Evolutionary conservation across 2,113 vertebrate species (phyloP).

Genomic region (Chiloscyllium plagiosum): DNA sequence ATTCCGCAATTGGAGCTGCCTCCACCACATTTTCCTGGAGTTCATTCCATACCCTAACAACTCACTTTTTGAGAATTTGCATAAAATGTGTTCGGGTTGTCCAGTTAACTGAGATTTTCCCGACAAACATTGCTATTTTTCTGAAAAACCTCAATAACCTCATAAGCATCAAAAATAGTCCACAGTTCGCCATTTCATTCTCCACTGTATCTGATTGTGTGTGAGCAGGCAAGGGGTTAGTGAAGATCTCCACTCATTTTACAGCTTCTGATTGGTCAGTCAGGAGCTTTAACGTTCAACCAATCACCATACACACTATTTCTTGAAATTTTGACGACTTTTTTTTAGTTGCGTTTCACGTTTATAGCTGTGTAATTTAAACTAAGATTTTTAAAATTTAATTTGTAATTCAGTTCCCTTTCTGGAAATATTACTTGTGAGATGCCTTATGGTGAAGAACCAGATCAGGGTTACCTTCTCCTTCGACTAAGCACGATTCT

Average conservation of each 20-base stretch:
- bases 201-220: neutral
- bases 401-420: neutral
- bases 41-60: too few species aligned
- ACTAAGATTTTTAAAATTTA: neutral
- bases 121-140: neutral
- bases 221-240: slow-evolving; percentile 1
- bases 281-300: neutral
- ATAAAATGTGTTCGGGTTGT: neutral
- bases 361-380: neutral
- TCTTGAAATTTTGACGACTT: slow-evolving; percentile 8
- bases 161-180: neutral
- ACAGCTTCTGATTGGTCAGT: slow-evolving; percentile 53
- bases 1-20: too few species aligned
- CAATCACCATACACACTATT: neutral
- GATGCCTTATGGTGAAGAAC: neutral
- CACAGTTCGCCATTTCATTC: neutral
- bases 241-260: slow-evolving; percentile 43
- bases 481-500: neutral
- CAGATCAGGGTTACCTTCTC: neutral
- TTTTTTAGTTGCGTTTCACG: neutral
- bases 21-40: neutral
- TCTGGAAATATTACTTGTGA: too few species aligned
- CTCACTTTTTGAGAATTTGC: too few species aligned
- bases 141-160: too few species aligned
- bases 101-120: neutral